Percentiles rank a stretch among this genome's conserved stretches.
These are phyloP conservation scores for Amphipyra berbera DNA, from an alignment of 2,888 invertebrate genomes.

Conservation along the genomic window DNA sequence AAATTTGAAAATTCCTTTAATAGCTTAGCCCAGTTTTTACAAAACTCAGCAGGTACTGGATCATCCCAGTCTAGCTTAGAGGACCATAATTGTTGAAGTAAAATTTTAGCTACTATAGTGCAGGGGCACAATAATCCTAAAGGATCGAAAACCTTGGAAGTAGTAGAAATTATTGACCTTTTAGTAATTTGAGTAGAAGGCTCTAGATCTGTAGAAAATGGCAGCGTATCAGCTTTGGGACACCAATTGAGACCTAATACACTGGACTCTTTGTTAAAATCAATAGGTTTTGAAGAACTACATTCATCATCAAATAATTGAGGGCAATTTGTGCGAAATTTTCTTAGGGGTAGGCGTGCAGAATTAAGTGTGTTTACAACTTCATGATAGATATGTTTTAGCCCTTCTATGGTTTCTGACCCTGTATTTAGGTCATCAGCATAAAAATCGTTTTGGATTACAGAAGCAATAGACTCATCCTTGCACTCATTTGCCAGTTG, in stretches of 20 bases:
- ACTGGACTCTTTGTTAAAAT: background rate
- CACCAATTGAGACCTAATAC: constrained; percentile 11
- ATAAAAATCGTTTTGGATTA: constrained; percentile 12
- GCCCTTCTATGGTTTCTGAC: background rate
- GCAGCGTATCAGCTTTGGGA: constrained; percentile 4
- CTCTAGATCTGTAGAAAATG: constrained; percentile 3
- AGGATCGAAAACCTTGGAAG: constrained; percentile 19
- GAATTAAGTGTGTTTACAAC: background rate
- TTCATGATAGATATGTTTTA: constrained; percentile 2
- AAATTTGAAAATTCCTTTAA: constrained; percentile 2
- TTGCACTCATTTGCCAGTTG: constrained; percentile 11
- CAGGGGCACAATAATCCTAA: constrained; percentile 23
- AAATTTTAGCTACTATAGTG: constrained; percentile 26
- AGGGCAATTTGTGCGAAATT: constrained; percentile 10
- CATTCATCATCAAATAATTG: constrained; percentile 2
- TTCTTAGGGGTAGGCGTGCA: constrained; percentile 8
- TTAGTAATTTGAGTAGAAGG: constrained; percentile 3
- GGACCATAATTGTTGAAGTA: constrained; percentile 28
- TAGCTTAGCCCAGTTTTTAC: constrained; percentile 10
- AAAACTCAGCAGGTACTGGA: constrained; percentile 11
- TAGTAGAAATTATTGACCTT: constrained; percentile 3
- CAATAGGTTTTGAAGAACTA: background rate
- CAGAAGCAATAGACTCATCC: constrained; percentile 1
- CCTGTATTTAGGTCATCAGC: constrained; percentile 5
- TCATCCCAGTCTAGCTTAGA: constrained; percentile 36